A percentile compares a stretch with the other conserved stretches of the same genome.
These are phyloP conservation scores for Cotesia glomerata DNA, from an alignment of 1,140 invertebrate genomes.

Conservation along the genomic window DNA sequence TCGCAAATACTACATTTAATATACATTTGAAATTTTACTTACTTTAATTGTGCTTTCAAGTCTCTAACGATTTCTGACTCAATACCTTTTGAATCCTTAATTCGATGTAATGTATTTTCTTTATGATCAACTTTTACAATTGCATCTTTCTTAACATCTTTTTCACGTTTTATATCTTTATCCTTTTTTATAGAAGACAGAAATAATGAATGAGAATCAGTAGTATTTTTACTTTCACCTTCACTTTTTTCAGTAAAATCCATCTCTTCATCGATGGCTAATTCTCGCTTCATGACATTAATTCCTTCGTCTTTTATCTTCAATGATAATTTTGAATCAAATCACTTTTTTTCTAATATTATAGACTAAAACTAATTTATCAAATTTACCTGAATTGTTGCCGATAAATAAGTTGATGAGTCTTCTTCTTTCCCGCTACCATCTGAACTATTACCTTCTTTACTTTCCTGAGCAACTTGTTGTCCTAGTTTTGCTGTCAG, in stretches of 20 bases:
- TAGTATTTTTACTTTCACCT: constrained; percentile 55
- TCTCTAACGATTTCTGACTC: constrained; percentile 79
- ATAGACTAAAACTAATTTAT: background rate
- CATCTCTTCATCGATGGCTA: constrained; percentile 58
- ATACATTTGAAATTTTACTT: constrained; percentile 50
- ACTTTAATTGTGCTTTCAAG: constrained; percentile 91
- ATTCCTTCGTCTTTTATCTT: constrained; percentile 60
- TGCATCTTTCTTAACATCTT: constrained; percentile 69
- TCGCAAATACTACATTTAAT: background rate
- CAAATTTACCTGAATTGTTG: constrained; percentile 52
- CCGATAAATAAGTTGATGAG: constrained; percentile 57
- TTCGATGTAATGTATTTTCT: constrained; percentile 61
- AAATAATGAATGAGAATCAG: constrained; percentile 52
- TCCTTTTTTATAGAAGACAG: constrained; percentile 69
- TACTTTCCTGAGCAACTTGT: constrained; percentile 64
- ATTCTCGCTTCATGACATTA: constrained; percentile 60
- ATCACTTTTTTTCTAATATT: background rate
- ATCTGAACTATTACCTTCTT: constrained; percentile 71
- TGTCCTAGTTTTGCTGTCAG: constrained; percentile 68
- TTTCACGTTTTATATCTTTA: constrained; percentile 67
- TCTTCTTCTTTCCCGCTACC: constrained; percentile 69
- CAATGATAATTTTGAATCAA: constrained; percentile 11
- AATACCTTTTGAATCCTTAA: constrained; percentile 68
- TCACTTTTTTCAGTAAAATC: constrained; percentile 57
- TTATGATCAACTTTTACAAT: constrained; percentile 63